A percentile compares a stretch with the other conserved stretches of the same genome.
These are phyloP conservation scores for Cremastobaeus sp. DNA, from an alignment of 2,888 invertebrate genomes.

Conservation along the genomic window DNA sequence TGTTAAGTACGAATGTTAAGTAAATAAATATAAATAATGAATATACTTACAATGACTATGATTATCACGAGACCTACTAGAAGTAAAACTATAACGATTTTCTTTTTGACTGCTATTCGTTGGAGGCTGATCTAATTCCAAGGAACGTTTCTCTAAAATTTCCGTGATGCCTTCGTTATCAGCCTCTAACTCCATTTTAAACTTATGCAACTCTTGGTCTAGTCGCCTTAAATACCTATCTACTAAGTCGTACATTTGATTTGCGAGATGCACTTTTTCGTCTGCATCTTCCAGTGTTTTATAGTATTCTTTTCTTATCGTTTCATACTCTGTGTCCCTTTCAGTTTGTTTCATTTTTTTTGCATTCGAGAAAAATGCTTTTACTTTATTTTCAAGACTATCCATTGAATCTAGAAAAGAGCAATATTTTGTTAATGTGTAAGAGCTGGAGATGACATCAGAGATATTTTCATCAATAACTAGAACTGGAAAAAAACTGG, in stretches of 20 bases:
- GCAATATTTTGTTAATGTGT: no score
- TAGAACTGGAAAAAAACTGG: no score
- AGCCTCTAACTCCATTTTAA: slow-evolving; percentile 99
- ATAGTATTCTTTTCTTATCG: slow-evolving; percentile 91
- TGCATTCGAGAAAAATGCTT: slow-evolving; percentile 91
- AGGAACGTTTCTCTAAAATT: slow-evolving; percentile 93
- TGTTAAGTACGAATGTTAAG: no score
- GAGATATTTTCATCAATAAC: no score
- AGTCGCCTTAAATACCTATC: slow-evolving; percentile 94
- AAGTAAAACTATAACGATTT: slow-evolving; percentile 83
- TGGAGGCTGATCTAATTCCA: slow-evolving; percentile 89
- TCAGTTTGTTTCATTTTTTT: slow-evolving; percentile 86
- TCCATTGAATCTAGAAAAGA: slow-evolving; percentile 89
- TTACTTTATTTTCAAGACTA: slow-evolving; percentile 92
- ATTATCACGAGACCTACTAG: slow-evolving; percentile 76
- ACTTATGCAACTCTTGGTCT: slow-evolving; percentile 95
- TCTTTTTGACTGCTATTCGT: slow-evolving; percentile 88
- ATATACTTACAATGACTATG: slow-evolving; percentile 74
- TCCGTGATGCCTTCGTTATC: slow-evolving; percentile 99
- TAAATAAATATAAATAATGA: neutral
- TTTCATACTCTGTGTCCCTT: slow-evolving; percentile 90
- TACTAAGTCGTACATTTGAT: slow-evolving; percentile 95
- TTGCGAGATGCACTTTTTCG: slow-evolving; percentile 96
- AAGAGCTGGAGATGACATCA: no score
- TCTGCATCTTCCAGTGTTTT: slow-evolving; percentile 96